Evolutionary conservation across 2,888 invertebrate species (phyloP), one percentile per base, ranked within the genome.

Genomic region (Cheilosia grossa): DNA sequence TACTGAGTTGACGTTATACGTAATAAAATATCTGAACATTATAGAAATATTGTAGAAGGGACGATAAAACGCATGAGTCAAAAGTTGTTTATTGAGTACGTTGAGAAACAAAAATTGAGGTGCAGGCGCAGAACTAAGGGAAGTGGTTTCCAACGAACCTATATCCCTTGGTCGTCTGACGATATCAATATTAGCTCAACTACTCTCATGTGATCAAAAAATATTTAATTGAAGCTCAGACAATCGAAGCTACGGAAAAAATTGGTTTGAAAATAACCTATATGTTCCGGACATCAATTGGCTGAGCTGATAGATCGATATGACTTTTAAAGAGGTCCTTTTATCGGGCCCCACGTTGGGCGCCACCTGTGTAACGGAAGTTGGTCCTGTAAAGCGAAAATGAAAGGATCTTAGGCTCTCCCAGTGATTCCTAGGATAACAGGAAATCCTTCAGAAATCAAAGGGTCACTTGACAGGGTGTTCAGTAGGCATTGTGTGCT

Each of bases 141-240:
- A 49, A 49, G 13, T 49, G 49, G 49, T 49, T 49, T 49, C 21
- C 9, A 49, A 49, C 7, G 21, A 49, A 49, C 49, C 49, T 19
- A 21, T 49, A 49, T 49, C 49, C 24, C 21, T 15, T 19, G 49
- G 49, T 49, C 49, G 13, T 49, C 49, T 49, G 49, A 21, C 1
- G 21, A 49, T 1, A 19, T 21, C 49, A 10, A 10, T 49, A 9
- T 9, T 6, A 49, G 4, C n/a, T n/a, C 44, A 44, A 17, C 6
- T 13, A 44, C 17, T 44, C n/a, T 40, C 10, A 37, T 4, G 10
- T n/a, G 6, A 44, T 15, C 15, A 44, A 44, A 5, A 17, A n/a
- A n/a, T n/a, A 27, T 27, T 27, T 17, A 5, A 17, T 44, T 7
- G 1, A 6, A n/a, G 15, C 15, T 0, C n/a, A 15, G 15, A 44